These are phyloP conservation scores for Rhopilema esculentum DNA, from an alignment of 30 jellyfish, hydroid and myxozoan genomes.

Conservation along the genomic window DNA sequence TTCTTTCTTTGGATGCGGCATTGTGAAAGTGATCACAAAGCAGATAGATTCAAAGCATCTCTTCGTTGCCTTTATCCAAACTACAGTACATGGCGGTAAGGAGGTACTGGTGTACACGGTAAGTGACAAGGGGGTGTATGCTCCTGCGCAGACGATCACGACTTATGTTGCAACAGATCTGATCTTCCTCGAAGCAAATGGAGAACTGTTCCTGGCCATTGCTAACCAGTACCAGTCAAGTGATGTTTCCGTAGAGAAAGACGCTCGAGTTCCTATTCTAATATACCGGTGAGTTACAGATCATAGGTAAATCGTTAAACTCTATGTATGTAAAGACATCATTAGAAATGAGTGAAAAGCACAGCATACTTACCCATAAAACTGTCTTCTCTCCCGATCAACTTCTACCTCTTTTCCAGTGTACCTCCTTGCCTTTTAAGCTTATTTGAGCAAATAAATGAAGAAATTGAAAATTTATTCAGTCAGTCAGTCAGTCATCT, in stretches of 20 bases:
- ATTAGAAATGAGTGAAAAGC: too few species aligned
- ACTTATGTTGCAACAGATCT: constrained; percentile 55
- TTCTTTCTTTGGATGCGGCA: constrained; percentile 37
- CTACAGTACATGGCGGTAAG: constrained; percentile 63
- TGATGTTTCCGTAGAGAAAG: constrained; percentile 20
- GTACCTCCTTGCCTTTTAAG: too few species aligned
- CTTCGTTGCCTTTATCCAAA: constrained; percentile 15
- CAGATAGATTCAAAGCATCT: constrained; percentile 16
- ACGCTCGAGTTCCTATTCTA: constrained; percentile 75
- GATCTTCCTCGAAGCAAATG: constrained; percentile 19
- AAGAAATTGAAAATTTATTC: too few species aligned
- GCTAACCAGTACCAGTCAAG: constrained; percentile 80
- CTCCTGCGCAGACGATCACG: constrained; percentile 53
- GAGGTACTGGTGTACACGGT: constrained; percentile 51
- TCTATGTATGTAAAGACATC: background rate
- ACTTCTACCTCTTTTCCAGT: too few species aligned
- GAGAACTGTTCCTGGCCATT: constrained; percentile 54
- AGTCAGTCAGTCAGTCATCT: background rate
- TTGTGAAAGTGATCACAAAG: constrained; percentile 26
- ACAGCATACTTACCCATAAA: too few species aligned
- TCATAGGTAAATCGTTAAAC: background rate
- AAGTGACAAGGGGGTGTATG: background rate
- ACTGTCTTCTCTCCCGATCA: too few species aligned
- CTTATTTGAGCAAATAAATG: too few species aligned
- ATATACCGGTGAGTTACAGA: constrained; percentile 73